Percentiles rank a stretch among this genome's conserved stretches.
These are phyloP conservation scores for Lissocephala sabroskyi DNA, from an alignment of 2,888 invertebrate genomes.

Conservation along the genomic window DNA sequence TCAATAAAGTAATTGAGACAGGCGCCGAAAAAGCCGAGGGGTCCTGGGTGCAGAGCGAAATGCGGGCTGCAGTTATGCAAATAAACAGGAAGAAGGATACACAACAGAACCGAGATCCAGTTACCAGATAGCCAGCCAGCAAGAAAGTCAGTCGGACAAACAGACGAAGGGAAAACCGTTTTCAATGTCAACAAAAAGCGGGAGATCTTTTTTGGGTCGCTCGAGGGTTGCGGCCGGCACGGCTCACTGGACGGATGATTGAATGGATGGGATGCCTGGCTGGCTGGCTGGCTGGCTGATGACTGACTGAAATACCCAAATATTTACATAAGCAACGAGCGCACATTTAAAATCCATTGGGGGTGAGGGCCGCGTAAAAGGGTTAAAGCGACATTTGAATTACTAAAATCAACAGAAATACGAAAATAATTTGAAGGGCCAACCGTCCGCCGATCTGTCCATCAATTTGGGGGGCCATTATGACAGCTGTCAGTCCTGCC, in stretches of 20 bases:
- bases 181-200: constrained; percentile 13
- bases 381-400: constrained; percentile 56
- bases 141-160: constrained; percentile 18
- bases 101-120: too few relatives aligned
- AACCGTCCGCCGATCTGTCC: too few relatives aligned
- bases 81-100: constrained; percentile 19
- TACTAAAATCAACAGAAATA: constrained; percentile 56
- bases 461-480: too few relatives aligned
- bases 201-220: background rate
- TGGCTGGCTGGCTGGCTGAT: background rate
- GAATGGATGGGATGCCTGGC: constrained; percentile 11
- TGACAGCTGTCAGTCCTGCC: too few relatives aligned
- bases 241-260: constrained; percentile 7
- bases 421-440: constrained; percentile 48
- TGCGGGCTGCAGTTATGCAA: constrained; percentile 43
- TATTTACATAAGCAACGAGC: constrained; percentile 50
- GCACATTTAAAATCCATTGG: constrained; percentile 54
- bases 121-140: too few relatives aligned
- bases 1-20: constrained; percentile 63
- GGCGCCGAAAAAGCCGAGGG: constrained; percentile 33
- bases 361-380: constrained; percentile 25
- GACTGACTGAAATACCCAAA: constrained; percentile 24
- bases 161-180: constrained; percentile 7
- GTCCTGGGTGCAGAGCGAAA: constrained; percentile 13
- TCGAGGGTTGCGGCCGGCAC: constrained; percentile 10